Conservation (phyloP, 2,888 invertebrate species). For the Clitarchus hookeri region DNA sequence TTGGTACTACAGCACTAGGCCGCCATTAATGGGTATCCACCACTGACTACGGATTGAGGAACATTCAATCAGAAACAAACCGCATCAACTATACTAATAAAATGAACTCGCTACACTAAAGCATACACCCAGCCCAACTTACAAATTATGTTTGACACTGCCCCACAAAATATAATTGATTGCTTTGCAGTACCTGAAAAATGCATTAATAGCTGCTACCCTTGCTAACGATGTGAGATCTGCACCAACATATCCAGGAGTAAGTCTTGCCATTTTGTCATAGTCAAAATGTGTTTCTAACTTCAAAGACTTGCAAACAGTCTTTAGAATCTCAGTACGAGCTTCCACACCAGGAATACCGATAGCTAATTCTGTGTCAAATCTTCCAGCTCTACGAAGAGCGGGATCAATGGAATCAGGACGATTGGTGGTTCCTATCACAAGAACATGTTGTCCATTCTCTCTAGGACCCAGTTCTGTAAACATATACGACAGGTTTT, state of each 20-base stretch:
- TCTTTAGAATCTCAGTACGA: slow-evolving; percentile 75
- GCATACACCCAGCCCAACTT: too few species aligned
- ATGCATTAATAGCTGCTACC: slow-evolving; percentile 87
- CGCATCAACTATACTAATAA: too few species aligned
- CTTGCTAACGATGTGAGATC: slow-evolving; percentile 85
- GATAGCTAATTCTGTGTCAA: slow-evolving; percentile 90
- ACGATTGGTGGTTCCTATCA: slow-evolving; percentile 95
- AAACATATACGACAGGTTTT: background rate
- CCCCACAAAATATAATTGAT: too few species aligned
- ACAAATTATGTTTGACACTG: too few species aligned
- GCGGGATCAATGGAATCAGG: slow-evolving; percentile 93
- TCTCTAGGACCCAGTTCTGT: slow-evolving; percentile 59
- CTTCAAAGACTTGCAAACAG: slow-evolving; percentile 72
- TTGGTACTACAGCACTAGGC: too few species aligned
- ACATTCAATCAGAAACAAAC: too few species aligned
- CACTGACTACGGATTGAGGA: too few species aligned
- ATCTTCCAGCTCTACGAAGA: slow-evolving; percentile 86
- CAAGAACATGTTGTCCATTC: slow-evolving; percentile 68
- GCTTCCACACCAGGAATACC: slow-evolving; percentile 90
- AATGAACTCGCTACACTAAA: too few species aligned
- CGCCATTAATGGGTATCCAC: too few species aligned
- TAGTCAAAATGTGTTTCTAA: slow-evolving; percentile 73
- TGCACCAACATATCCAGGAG: slow-evolving; percentile 96
- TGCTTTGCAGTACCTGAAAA: slow-evolving; percentile 67
- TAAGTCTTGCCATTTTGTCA: slow-evolving; percentile 74